These are phyloP conservation scores for Panagrolaimus sp. DNA, from an alignment of 1,140 invertebrate genomes.

Conservation along the genomic window DNA sequence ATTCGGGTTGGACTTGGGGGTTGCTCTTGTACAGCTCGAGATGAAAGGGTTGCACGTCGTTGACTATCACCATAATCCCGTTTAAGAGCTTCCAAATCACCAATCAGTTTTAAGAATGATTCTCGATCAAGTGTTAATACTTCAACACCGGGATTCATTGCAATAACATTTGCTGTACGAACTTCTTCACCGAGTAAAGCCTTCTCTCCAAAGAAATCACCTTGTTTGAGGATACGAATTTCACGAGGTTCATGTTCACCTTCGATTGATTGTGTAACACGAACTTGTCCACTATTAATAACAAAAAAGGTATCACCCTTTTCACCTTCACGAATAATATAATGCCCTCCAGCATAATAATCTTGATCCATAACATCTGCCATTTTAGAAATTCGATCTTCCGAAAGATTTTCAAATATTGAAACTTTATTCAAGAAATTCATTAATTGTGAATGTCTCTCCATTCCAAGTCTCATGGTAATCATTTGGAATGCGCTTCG, in stretches of 20 bases:
- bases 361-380: constrained; percentile 95
- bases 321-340: constrained; percentile 96
- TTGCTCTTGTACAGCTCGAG: constrained; percentile 26
- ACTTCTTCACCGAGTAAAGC: constrained; percentile 66
- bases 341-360: constrained; percentile 88
- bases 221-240: constrained; percentile 57
- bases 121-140: constrained; percentile 95
- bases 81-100: constrained; percentile 61
- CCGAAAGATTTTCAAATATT: constrained; percentile 87
- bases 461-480: constrained; percentile 95
- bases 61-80: constrained; percentile 62
- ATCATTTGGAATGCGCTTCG: constrained; percentile 98
- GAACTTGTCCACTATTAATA: constrained; percentile 89
- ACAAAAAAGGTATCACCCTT: constrained; percentile 98
- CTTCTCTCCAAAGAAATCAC: constrained; percentile 60
- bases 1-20: constrained; percentile 35
- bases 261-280: constrained; percentile 59
- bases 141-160: constrained; percentile 85
- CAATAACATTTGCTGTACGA: constrained; percentile 93
- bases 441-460: constrained; percentile 89
- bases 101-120: constrained; percentile 59
- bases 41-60: constrained; percentile 36
- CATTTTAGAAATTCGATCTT: constrained; percentile 93
- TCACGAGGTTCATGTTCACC: constrained; percentile 56
- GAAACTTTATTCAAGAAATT: constrained; percentile 97